phyloP scores from a whole-genome alignment of 2,888 invertebrate genomes.

The Julus scanicus region DNA sequence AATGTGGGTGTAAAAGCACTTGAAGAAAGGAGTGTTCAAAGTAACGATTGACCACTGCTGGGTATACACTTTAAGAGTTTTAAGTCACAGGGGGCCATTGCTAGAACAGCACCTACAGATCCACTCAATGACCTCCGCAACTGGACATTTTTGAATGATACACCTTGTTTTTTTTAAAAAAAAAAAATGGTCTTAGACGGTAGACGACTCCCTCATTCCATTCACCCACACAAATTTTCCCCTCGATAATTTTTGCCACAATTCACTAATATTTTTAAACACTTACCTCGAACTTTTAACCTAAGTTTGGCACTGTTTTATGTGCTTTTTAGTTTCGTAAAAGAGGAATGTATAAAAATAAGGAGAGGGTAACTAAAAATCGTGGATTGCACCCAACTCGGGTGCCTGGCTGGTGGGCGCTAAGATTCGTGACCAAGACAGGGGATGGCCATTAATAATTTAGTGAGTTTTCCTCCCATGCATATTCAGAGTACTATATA shows the following conservation, averaged over 20 bases:
- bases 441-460: not conserved
- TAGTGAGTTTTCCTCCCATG: not conserved
- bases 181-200: not conserved
- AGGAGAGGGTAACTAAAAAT: not conserved
- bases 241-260: not conserved
- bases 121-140: constrained; percentile 31
- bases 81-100: not conserved
- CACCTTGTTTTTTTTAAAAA: not conserved
- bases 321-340: not conserved
- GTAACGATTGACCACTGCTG: constrained; percentile 25
- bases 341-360: not conserved
- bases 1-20: constrained; percentile 1
- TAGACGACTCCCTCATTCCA: not conserved
- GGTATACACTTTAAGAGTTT: not conserved
- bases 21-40: constrained; percentile 15
- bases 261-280: not conserved
- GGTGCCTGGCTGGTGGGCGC: constrained; percentile 25
- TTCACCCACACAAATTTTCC: not conserved
- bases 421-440: not conserved
- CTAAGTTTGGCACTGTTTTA: not conserved
- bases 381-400: not conserved
- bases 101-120: not conserved
- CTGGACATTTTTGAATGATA: constrained; percentile 22
- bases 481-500: not conserved
- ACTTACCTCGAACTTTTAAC: not conserved